Conservation (phyloP, 1,140 invertebrate genomes). For the Muscidifurax raptorellus region DNA sequence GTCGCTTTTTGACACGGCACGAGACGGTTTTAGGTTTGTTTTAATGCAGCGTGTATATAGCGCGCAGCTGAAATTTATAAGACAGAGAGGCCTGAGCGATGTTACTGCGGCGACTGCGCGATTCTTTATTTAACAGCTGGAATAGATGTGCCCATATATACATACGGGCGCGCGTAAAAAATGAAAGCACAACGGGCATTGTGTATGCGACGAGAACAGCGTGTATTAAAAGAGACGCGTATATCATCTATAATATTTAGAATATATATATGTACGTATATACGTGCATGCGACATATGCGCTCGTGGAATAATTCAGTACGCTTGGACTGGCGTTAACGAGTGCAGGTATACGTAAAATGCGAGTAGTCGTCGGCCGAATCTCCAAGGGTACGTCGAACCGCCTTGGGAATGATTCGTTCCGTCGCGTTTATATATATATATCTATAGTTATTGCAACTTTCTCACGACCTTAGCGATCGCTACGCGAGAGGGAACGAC, state of each 20-base stretch:
- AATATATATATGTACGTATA: background rate
- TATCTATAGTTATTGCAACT: background rate
- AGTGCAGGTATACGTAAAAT: background rate
- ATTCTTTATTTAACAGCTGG: background rate
- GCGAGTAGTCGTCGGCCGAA: background rate
- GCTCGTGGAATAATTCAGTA: too few species aligned
- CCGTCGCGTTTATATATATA: too few species aligned
- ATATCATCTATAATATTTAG: background rate
- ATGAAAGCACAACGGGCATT: too few species aligned
- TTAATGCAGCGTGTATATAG: background rate
- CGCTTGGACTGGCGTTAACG: background rate
- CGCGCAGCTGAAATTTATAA: background rate
- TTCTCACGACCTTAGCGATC: background rate
- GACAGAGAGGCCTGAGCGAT: background rate
- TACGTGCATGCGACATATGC: too few species aligned
- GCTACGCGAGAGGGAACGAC: too few species aligned
- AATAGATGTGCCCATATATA: background rate
- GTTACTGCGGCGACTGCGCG: too few species aligned
- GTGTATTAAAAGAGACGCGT: background rate
- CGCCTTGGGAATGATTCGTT: conserved; percentile 40
- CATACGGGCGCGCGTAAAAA: background rate
- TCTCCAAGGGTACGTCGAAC: background rate
- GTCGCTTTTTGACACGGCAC: background rate
- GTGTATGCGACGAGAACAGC: background rate
- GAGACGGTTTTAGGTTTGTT: conserved; percentile 22